Evolutionary conservation across 2,797 vertebrate genomes (phyloP), one percentile per base, ranked within the genome.

Genomic region (Yasuhikotakia modesta): DNA sequence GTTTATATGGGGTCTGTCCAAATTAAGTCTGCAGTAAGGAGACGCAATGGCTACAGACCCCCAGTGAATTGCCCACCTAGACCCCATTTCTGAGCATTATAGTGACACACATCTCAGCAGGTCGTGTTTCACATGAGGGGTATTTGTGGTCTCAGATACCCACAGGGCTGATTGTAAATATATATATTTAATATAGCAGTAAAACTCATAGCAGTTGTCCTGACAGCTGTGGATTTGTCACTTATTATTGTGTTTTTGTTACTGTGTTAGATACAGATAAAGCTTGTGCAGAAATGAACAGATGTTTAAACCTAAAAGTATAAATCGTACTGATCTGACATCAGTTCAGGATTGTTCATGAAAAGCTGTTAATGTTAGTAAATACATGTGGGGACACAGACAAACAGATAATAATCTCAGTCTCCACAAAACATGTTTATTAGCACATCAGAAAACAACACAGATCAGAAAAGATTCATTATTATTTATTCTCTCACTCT

Each of bases 391-490:
- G 14, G 30, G 21, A 22, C 53, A 27, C 57, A 6, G 43, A 60
- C 45, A n/a, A 8, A 27, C 60, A 53, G 76, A 48, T 71, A 70
- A 58, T 46, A 30, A 78, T 78, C 21, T 64, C 32, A 55, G 0
- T 52, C 58, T 53, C 32, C 27, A 52, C 12, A 21, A 21, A 32
- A 64, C 76, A 63, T 70, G 57, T 4, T 64, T 53, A 78, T 63
- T 21, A 30, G 32, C 21, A 32, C 5, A 21, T 55, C 21, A 64
- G 14, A 71, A 14, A 21, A 63, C 0, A 16, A 69, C 43, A 64
- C 12, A n/a, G 65, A 78, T 70, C 32, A 12, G 48, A 74, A 74
- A 75, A 66, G 2, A 52, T 39, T 68, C 17, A 68, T 69, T 79
- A 64, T 71, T 17, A 22, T 53, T 8, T 24, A 2, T 21, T n/a